Conservation (phyloP, 2,888 invertebrate species). For the Torymus aiolomorphi region DNA sequence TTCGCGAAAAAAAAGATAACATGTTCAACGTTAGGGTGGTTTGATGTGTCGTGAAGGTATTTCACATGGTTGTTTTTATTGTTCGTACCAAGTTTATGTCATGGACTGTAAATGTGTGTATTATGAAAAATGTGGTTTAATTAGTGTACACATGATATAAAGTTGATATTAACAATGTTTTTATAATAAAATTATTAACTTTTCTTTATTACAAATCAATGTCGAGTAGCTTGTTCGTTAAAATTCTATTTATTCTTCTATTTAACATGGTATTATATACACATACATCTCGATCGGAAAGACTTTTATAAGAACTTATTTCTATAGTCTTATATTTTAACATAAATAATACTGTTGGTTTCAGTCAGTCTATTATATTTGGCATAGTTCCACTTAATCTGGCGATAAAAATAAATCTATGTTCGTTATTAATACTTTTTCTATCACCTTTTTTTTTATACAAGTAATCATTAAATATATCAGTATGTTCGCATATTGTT, state of each 20-base stretch:
- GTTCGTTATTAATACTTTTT: constrained; percentile 1
- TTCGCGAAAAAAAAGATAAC: constrained; percentile 2
- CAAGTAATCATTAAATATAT: no score
- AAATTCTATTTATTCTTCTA: constrained; percentile 34
- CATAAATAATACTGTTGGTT: constrained; percentile 42
- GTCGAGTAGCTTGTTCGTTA: constrained; percentile 21
- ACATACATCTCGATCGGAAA: constrained; percentile 27
- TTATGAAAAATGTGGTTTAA: not conserved
- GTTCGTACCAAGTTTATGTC: constrained; percentile 7
- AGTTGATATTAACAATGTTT: constrained; percentile 16
- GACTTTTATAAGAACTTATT: constrained; percentile 22
- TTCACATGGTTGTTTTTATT: not conserved
- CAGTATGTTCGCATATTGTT: no score
- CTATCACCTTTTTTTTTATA: not conserved
- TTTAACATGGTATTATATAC: constrained; percentile 38
- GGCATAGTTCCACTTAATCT: constrained; percentile 28
- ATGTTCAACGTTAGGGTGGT: not conserved
- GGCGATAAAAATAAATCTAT: constrained; percentile 31
- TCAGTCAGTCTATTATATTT: constrained; percentile 48
- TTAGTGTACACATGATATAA: constrained; percentile 13
- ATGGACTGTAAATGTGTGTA: not conserved
- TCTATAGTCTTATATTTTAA: not conserved
- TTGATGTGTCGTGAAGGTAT: constrained; percentile 1
- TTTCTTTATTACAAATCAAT: constrained; percentile 25
- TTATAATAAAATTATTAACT: not conserved